phyloP scores from a whole-genome alignment of 2,888 invertebrate genomes.

The Sacculina carcini region DNA sequence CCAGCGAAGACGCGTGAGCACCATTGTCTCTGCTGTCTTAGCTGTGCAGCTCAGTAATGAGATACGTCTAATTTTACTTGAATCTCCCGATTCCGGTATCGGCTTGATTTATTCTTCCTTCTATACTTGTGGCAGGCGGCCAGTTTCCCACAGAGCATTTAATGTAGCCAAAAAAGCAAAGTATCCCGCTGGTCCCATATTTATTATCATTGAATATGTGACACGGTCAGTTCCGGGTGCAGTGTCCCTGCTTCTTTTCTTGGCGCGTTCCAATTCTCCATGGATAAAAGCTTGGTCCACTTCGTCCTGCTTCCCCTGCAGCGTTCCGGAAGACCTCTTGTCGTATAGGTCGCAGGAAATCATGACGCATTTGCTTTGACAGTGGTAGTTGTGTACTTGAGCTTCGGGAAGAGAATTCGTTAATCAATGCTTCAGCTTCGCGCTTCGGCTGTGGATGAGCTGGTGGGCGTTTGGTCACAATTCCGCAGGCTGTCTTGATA shows the following conservation, averaged over 20 bases:
- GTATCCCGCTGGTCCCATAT: neutral
- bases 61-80: neutral
- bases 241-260: conserved; percentile 1
- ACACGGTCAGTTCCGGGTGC: neutral
- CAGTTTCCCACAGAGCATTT: neutral
- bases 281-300: too few relatives aligned
- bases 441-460: too few relatives aligned
- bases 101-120: neutral
- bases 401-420: too few relatives aligned
- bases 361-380: too few relatives aligned
- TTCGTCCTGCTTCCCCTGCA: too few relatives aligned
- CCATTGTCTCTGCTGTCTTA: conserved; percentile 5
- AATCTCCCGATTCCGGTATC: conserved; percentile 1
- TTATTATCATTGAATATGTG: neutral
- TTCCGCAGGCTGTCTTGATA: too few relatives aligned
- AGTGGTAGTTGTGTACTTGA: too few relatives aligned
- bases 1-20: neutral
- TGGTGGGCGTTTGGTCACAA: too few relatives aligned
- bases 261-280: too few relatives aligned
- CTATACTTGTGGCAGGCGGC: neutral
- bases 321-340: too few relatives aligned
- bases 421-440: too few relatives aligned
- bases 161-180: neutral
- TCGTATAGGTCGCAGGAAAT: too few relatives aligned
- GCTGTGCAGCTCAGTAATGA: conserved; percentile 3